Evolutionary conservation across 2,113 vertebrate species (phyloP).

Genomic region (Acrocephalus kingi): DNA sequence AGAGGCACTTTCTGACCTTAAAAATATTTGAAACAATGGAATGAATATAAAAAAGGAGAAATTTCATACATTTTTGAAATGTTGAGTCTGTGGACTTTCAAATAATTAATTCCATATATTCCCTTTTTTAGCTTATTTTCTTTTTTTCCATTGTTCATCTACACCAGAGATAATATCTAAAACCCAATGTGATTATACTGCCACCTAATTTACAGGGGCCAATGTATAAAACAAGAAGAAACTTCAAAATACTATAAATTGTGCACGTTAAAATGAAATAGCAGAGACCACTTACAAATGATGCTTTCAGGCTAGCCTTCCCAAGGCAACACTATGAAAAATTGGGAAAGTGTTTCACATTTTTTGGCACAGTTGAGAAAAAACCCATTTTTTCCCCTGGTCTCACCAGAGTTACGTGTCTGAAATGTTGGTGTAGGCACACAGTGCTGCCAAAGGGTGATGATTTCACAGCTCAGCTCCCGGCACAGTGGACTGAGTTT

Average conservation of each 20-base stretch:
- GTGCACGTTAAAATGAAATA: not conserved
- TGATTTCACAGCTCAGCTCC: not conserved
- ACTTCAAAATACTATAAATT: not conserved
- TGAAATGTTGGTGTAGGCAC: not conserved
- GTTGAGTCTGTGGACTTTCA: not conserved
- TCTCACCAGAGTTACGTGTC: accelerated
- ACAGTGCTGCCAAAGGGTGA: not conserved
- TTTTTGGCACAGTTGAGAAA: not conserved
- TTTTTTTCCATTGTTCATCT: not conserved
- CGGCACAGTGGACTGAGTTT: not conserved
- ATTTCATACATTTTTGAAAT: not conserved
- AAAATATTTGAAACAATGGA: not conserved
- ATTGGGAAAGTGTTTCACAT: not conserved
- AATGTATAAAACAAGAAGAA: not conserved
- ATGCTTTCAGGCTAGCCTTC: too few relatives aligned
- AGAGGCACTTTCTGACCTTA: conserved; percentile 18
- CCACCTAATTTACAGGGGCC: not conserved
- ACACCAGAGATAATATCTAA: not conserved
- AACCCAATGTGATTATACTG: not conserved
- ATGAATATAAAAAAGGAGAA: not conserved
- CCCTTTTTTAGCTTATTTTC: not conserved
- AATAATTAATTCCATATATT: not conserved
- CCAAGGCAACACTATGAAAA: not conserved
- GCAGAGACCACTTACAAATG: not conserved
- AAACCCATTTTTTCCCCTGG: accelerated